phyloP scores from a whole-genome alignment of 2,888 invertebrate genomes.

The Xestia ashworthii region DNA sequence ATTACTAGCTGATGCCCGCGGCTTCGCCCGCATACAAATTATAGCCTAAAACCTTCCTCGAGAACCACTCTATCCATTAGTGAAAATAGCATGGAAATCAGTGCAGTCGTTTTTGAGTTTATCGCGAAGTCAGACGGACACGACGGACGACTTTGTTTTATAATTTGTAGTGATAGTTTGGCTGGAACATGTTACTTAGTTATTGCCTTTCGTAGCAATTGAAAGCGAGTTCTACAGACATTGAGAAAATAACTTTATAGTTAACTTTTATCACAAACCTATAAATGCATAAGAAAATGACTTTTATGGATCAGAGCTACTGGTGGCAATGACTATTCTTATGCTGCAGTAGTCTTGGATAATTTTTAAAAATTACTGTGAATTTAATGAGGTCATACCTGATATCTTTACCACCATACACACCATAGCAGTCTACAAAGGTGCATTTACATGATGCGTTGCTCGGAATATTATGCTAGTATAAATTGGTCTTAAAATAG shows the following conservation, averaged over 20 bases:
- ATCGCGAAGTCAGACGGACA: too few species aligned
- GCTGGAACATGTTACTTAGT: background rate
- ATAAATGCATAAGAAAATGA: background rate
- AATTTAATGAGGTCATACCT: background rate
- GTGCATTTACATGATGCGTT: background rate
- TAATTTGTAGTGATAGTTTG: background rate
- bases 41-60: too few species aligned
- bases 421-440: background rate
- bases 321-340: background rate
- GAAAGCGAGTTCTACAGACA: background rate
- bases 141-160: too few species aligned
- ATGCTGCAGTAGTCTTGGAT: background rate
- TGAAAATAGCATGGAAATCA: too few species aligned
- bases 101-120: too few species aligned
- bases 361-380: background rate
- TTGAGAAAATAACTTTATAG: background rate
- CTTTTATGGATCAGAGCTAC: background rate
- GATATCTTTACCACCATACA: too few species aligned
- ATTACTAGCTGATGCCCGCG: background rate
- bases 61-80: too few species aligned
- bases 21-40: too few species aligned
- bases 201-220: conserved; percentile 9
- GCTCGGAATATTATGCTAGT: conserved; percentile 13
- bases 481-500: conserved; percentile 35
- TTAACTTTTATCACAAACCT: background rate